phyloP scores from a whole-genome alignment of 2,888 invertebrate genomes.

The Colostygia pectinataria region DNA sequence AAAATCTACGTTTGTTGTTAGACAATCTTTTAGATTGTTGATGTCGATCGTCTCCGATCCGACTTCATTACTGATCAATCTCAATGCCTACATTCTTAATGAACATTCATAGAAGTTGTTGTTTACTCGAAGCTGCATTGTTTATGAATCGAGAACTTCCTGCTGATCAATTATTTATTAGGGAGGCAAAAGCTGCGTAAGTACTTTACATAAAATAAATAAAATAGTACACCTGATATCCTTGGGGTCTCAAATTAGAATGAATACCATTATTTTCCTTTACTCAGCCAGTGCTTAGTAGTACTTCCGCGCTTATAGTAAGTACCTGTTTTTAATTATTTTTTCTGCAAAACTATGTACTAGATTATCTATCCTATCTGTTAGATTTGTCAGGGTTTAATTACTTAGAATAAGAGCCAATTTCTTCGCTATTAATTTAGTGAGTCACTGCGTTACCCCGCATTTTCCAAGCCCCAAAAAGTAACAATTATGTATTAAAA shows the following conservation, averaged over 20 bases:
- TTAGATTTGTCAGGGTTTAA: too few species aligned
- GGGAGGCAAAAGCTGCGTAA: constrained; percentile 1
- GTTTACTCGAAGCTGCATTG: constrained; percentile 1
- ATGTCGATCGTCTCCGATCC: constrained; percentile 13
- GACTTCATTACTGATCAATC: constrained; percentile 17
- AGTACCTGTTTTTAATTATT: too few species aligned
- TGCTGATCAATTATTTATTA: constrained; percentile 14
- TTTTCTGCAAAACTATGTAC: too few species aligned
- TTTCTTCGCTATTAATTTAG: too few species aligned
- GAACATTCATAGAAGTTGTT: constrained; percentile 1
- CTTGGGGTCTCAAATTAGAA: constrained; percentile 9
- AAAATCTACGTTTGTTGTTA: constrained; percentile 32
- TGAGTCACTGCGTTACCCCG: too few species aligned
- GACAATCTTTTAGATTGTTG: constrained; percentile 38
- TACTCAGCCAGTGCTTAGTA: too few species aligned
- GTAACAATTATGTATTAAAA: too few species aligned
- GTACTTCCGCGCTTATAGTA: too few species aligned
- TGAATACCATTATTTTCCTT: constrained; percentile 12
- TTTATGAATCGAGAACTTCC: constrained; percentile 4
- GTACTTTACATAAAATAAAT: constrained; percentile 20
- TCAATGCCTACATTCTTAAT: constrained; percentile 1
- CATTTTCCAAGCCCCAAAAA: too few species aligned
- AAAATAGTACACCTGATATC: constrained; percentile 13
- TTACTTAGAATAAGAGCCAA: too few species aligned
- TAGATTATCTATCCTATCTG: too few species aligned